phyloP scores from a whole-genome alignment of 2,888 invertebrate species.

The Drosophila infuscata region DNA sequence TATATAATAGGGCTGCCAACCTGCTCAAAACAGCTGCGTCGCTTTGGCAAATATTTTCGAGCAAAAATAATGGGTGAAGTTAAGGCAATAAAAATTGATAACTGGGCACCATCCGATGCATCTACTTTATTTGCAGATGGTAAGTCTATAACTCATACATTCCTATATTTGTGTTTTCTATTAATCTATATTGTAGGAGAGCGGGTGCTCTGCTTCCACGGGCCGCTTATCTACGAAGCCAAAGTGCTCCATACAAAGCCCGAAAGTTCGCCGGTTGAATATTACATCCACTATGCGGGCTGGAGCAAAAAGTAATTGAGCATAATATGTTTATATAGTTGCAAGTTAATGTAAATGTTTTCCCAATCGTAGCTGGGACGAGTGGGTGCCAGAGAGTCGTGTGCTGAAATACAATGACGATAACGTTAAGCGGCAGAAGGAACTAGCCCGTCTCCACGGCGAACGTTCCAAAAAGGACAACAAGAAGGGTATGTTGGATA shows the following conservation, averaged over 20 bases:
- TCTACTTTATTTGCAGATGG: slow-evolving; percentile 88
- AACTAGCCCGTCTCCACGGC: slow-evolving; percentile 87
- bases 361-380: slow-evolving; percentile 90
- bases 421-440: slow-evolving; percentile 94
- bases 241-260: slow-evolving; percentile 95
- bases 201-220: slow-evolving; percentile 97
- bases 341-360: slow-evolving; percentile 10
- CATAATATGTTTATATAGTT: neutral
- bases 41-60: slow-evolving; percentile 73
- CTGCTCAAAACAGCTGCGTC: slow-evolving; percentile 31
- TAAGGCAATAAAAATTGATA: slow-evolving; percentile 64
- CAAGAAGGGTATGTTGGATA: slow-evolving; percentile 86
- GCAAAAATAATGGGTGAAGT: slow-evolving; percentile 67
- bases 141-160: slow-evolving; percentile 72
- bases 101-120: slow-evolving; percentile 51
- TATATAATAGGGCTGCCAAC: slow-evolving; percentile 45
- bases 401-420: slow-evolving; percentile 96
- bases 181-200: slow-evolving; percentile 87
- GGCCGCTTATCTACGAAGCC: slow-evolving; percentile 97
- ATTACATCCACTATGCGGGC: slow-evolving; percentile 98
- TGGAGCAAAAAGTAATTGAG: slow-evolving; percentile 97
- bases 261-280: slow-evolving; percentile 94
- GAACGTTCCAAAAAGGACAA: slow-evolving; percentile 79
- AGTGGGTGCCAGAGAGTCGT: slow-evolving; percentile 96
- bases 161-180: neutral